phyloP scores from a whole-genome alignment of 2,113 vertebrate genomes.

The Athene cunicularia region DNA sequence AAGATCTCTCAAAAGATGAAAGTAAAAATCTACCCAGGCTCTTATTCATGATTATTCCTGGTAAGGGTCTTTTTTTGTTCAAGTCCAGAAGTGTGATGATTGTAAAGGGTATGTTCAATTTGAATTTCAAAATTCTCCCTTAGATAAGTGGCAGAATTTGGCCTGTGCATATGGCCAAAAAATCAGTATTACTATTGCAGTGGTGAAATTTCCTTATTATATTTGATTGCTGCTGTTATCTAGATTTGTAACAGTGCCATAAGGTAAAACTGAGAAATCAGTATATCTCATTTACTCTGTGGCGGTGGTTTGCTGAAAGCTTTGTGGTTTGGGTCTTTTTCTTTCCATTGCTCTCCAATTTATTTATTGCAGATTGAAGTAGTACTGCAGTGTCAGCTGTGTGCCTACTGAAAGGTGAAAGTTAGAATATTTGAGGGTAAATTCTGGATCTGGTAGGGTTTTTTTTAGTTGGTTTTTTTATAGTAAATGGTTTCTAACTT shows the following conservation, averaged over 20 bases:
- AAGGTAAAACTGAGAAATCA: not conserved
- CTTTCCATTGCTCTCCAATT: not conserved
- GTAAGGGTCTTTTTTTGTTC: conserved; percentile 57
- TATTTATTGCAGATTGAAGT: not conserved
- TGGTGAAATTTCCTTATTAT: not conserved
- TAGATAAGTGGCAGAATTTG: not conserved
- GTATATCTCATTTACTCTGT: not conserved
- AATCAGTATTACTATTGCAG: not conserved
- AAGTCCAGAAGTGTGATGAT: not conserved
- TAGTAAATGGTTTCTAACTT: not conserved
- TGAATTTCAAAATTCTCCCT: not conserved
- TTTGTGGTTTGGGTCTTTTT: not conserved
- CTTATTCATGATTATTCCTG: conserved; percentile 79
- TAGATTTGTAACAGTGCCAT: not conserved
- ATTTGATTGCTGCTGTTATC: not conserved
- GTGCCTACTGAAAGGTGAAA: not conserved
- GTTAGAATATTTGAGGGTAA: not conserved
- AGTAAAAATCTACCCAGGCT: conserved; percentile 66
- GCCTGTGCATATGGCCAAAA: fast-evolving
- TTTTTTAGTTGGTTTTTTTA: not conserved
- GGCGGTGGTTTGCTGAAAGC: not conserved
- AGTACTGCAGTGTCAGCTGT: not conserved
- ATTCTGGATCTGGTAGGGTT: not conserved
- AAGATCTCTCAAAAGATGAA: conserved; percentile 66
- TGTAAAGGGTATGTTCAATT: not conserved